Conservation (phyloP, 2,888 invertebrate species). For the Agrotis clavis region DNA sequence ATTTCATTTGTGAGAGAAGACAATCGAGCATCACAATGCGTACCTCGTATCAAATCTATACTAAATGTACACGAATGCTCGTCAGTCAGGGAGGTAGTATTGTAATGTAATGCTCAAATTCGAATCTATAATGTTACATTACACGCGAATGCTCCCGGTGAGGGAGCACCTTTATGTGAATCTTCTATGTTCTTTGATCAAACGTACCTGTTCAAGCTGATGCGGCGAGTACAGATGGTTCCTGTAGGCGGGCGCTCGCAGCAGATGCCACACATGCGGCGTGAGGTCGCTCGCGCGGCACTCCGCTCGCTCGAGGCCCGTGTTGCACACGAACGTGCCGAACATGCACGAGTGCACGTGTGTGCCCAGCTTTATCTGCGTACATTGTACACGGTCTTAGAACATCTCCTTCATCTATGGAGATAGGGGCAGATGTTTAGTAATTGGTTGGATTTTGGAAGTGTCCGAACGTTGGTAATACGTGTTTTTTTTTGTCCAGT, state of each 20-base stretch:
- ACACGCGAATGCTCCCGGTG: too few relatives aligned
- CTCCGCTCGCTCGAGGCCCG: conserved; percentile 93
- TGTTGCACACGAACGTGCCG: conserved; percentile 99
- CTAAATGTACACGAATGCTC: too few relatives aligned
- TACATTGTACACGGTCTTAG: conserved; percentile 27
- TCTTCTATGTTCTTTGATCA: too few relatives aligned
- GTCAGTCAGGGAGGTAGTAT: too few relatives aligned
- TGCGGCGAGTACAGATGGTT: conserved; percentile 95
- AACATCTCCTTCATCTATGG: conserved; percentile 40
- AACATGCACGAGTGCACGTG: conserved; percentile 99
- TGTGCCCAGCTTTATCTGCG: conserved; percentile 97
- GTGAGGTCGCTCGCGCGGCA: conserved; percentile 93
- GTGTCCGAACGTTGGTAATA: background rate
- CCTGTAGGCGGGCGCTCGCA: conserved; percentile 94
- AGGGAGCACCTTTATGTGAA: too few relatives aligned
- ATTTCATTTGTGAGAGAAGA: too few relatives aligned
- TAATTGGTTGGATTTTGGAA: background rate
- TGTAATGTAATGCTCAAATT: too few relatives aligned
- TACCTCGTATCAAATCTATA: too few relatives aligned
- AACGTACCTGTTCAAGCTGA: conserved; percentile 68
- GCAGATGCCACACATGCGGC: conserved; percentile 97
- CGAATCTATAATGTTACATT: too few relatives aligned
- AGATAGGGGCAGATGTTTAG: conserved; percentile 29
- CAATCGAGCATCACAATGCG: too few relatives aligned
- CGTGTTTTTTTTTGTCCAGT: too few relatives aligned